Evolutionary conservation across 1,140 invertebrate genomes (phyloP), one percentile per base, ranked within the genome.

Genomic region (Hypothenemus hampei): DNA sequence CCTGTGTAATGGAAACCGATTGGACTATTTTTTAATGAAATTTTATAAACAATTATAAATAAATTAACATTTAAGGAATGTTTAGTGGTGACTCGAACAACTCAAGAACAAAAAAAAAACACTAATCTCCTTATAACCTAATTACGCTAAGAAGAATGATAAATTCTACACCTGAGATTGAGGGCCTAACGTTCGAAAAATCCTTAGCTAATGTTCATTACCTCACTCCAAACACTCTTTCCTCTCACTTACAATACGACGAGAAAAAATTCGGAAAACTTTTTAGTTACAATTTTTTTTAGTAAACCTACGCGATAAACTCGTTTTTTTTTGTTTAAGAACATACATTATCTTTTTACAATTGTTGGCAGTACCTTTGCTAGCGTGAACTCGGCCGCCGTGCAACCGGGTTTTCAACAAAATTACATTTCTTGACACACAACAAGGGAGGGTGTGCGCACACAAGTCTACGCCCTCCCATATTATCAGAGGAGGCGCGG

Each of bases 311-410:
- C 63, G 62, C 49, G 47, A 57, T 61, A 61, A 64, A 64, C 61
- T 63, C 58, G 64, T 40, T 40, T 40, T 40, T 61, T 55, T 35
- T 53, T 49, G 51, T 61, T 53, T 52, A 65, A 65, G 46, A 64
- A 69, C 67, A 66, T 67, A 69, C 65, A 67, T 40, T 67, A 69
- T 67, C 63, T 66, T 69, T 69, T 69, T 69, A 66, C 64, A 66
- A 49, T n/a, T n/a, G 55, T 67, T 69, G 67, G 67, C 67, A 69
- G 67, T 69, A 66, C 67, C 67, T 65, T n/a, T 66, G 67, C 67
- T 69, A 69, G 67, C 67, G 57, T 64, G 51, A 60, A 69, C n/a
- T n/a, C n/a, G n/a, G n/a, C 64, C 65, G 62, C 36, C 47, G 46
- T 47, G 21, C 10, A 56, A 58, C 45, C 43, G 47, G 53, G 67